Percentiles rank a stretch among this genome's conserved stretches.
Evolutionary conservation across 1,140 invertebrate genomes (phyloP).

Genomic region (Papilio glaucus): DNA sequence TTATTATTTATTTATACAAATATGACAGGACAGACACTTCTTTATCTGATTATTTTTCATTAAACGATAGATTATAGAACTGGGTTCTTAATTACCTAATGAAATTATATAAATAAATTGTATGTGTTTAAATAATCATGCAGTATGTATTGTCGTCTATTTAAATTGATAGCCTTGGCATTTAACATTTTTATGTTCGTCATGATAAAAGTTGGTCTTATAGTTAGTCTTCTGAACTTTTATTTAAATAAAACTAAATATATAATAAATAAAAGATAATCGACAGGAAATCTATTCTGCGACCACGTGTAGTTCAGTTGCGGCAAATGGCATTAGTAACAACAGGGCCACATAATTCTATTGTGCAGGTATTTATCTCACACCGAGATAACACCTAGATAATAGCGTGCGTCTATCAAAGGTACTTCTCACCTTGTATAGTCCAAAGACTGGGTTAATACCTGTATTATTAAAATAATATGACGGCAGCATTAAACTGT

Average conservation of each 20-base stretch:
- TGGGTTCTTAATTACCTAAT: background rate
- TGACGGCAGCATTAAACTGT: slow-evolving; percentile 18
- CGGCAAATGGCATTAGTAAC: background rate
- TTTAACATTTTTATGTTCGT: too few relatives aligned
- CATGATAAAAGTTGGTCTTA: too few relatives aligned
- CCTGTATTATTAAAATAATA: slow-evolving; percentile 24
- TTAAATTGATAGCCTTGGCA: too few relatives aligned
- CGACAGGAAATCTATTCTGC: too few relatives aligned
- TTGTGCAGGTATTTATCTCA: background rate
- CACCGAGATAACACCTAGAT: background rate
- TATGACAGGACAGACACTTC: background rate
- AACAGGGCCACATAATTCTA: background rate
- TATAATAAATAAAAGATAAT: too few relatives aligned
- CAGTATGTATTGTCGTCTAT: too few relatives aligned
- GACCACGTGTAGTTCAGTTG: too few relatives aligned
- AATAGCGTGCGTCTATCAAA: background rate
- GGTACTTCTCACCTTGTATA: background rate
- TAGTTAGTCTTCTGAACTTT: too few relatives aligned
- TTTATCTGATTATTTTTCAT: too few relatives aligned
- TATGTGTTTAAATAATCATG: too few relatives aligned
- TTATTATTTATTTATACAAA: background rate
- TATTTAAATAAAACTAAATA: too few relatives aligned
- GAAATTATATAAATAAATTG: too few relatives aligned
- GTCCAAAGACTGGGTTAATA: background rate
- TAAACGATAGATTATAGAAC: background rate